Evolutionary conservation across 2,888 invertebrate species (phyloP).

Genomic region (Acleris laterana): DNA sequence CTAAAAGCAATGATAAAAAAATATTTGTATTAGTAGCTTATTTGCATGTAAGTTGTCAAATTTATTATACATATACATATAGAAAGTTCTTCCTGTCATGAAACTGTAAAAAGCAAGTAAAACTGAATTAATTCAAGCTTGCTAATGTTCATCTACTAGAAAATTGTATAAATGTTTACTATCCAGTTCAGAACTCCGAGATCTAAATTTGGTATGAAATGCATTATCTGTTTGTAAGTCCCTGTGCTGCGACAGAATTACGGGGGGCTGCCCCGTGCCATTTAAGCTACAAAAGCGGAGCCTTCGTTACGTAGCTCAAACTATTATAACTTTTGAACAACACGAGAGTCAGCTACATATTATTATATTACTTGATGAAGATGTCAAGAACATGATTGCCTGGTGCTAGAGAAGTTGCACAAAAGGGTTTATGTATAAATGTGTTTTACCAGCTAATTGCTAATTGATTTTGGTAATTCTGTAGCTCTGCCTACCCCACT

Average conservation of each 20-base stretch:
- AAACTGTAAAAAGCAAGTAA: too few species aligned
- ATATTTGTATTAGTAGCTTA: too few species aligned
- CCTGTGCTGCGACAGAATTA: slow-evolving; percentile 16
- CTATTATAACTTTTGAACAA: slow-evolving; percentile 26
- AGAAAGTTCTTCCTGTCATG: too few species aligned
- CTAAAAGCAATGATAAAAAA: too few species aligned
- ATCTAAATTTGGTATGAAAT: neutral
- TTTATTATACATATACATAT: too few species aligned
- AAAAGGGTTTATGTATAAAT: too few species aligned
- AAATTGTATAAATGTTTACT: neutral
- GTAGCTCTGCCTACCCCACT: too few species aligned
- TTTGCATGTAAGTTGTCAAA: too few species aligned
- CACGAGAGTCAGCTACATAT: neutral
- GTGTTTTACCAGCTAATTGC: too few species aligned
- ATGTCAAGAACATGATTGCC: slow-evolving; percentile 26
- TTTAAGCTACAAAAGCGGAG: slow-evolving; percentile 29
- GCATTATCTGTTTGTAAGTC: slow-evolving; percentile 19
- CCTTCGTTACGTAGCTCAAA: slow-evolving; percentile 26
- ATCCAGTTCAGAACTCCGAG: neutral
- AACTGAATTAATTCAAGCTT: too few species aligned
- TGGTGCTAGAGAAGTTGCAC: neutral
- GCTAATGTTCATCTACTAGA: too few species aligned
- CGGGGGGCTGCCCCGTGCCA: slow-evolving; percentile 28
- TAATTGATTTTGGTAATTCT: too few species aligned
- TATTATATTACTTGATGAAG: slow-evolving; percentile 8